Evolutionary conservation across 2,113 vertebrate genomes (phyloP), one percentile per base, ranked within the genome.

Genomic region (Dinomys branickii): DNA sequence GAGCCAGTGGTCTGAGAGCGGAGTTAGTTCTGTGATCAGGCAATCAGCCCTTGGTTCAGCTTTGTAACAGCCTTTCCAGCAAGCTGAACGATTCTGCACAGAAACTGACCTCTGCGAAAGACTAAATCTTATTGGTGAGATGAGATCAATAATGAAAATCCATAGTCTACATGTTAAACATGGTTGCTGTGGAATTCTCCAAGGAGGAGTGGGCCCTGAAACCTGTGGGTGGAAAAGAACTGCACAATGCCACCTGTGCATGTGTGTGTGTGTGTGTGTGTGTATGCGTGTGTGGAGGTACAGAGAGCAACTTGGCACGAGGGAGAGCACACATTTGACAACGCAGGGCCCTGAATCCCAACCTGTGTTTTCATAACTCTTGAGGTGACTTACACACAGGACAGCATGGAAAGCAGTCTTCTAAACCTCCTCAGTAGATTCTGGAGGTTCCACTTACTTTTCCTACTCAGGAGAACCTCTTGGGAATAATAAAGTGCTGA

Each of bases 251-350:
- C 19, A 2, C 56, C 35, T 3, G 0, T 30, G 61, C 30, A 28
- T 11, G 13, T 30, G 63, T 7, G 65, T 35, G 33, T 17, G 19
- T 71, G 67, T 9, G 67, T 20, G 13, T 38, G n/a, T 41, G 69
- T 41, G 19, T 41, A n/a, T 9, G 17, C 4, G 5, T 50, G 44
- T 44, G 38, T 44, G 9, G 24, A 26, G 26, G 24, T 4, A n/a
- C 71, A 7, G 38, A 61, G 61, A 63, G 0, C 16, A 9, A 3
- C 3, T 0, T 0, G 61, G 24, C 17, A 2, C 0, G 3, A 41
- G 6, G 19, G 56, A 73, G 41, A 71, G 50, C 9, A 22, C 3
- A 24, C 13, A 30, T 2, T 4, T 1, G 16, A 2, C 3, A 13
- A 4, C 44, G 0, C 22, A 26, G 33, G 20, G 0, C 14, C 77